Base-by-base conservation (phyloP, 2,113 vertebrate species). In the Scophthalmus maximus region DNA sequence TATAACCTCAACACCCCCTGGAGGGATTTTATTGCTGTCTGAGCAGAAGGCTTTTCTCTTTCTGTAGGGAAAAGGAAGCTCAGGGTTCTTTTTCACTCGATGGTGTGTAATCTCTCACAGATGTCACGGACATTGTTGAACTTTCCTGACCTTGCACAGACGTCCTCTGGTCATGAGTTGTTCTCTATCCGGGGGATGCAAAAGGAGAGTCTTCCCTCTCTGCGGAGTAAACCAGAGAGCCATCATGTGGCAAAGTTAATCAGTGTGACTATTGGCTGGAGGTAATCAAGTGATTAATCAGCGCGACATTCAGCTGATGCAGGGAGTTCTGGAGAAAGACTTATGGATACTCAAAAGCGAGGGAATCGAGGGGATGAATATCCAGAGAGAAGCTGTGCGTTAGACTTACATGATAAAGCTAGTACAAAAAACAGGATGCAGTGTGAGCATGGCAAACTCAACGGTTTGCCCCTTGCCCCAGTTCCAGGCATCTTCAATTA, bases 281-380 rank as follows among this genome's bases (percentile, higher is more conserved):
- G 73, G 73, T 82, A 87, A 87, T 90, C 70, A 76, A 87, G 85
- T 78, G 66, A 87, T 89, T 88, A 77, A 85, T 85, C 76, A 86
- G 72, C 2, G 4, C 0, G 47, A 62, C 74, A 59, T 79, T 67
- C 18, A 22, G 88, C 88, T 87, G 82, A 87, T 15, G n/a, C 64
- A 42, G 73, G 53, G 27, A 69, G 70, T 52, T 79, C 34, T 49
- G 14, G 20, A 63, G 64, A 57, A 49, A 81, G 68, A 79, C 59
- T 76, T 79, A 72, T 74, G 61, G 70, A 66, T 56, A 58, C 38
- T 36, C 40, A 84, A 47, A n/a, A 26, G 32, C 42, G 62, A 36
- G 34, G 9, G 51, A 71, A 60, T 8, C 14, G 23, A 66, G 58
- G 49, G 46, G 11, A 9, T 3, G 3, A 27, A 14, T 27, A 44